Evolutionary conservation across 1,140 invertebrate genomes (phyloP).

Genomic region (Aethina tumida): DNA sequence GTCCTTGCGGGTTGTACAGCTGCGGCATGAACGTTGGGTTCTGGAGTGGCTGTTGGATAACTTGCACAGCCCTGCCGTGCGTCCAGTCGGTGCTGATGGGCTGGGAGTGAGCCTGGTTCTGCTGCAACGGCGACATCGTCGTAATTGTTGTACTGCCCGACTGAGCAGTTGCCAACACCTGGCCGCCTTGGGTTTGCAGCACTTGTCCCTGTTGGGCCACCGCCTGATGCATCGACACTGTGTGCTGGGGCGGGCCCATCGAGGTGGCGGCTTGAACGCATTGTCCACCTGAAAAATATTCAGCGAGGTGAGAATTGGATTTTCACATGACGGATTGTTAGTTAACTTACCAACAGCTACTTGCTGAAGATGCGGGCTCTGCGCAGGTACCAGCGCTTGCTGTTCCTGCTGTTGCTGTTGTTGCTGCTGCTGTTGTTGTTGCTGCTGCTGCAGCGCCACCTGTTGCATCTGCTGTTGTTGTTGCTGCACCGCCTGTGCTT

Average conservation of each 20-base stretch:
- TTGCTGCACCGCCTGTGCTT: conserved; percentile 35
- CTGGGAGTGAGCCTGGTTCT: conserved; percentile 35
- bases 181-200: conserved; percentile 32
- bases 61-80: conserved; percentile 43
- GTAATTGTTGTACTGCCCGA: conserved; percentile 34
- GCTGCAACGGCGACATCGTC: conserved; percentile 37
- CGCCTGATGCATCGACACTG: conserved; percentile 33
- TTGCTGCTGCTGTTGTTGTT: conserved; percentile 16
- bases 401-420: conserved; percentile 27
- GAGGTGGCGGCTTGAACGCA: conserved; percentile 27
- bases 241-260: conserved; percentile 41
- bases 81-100: conserved; percentile 34
- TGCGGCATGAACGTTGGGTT: conserved; percentile 69
- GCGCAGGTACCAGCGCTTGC: conserved; percentile 41
- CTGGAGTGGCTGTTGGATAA: conserved; percentile 74
- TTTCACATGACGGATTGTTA: conserved; percentile 21
- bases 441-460: conserved; percentile 39
- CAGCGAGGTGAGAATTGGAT: background rate
- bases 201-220: conserved; percentile 29
- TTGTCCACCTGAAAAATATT: conserved; percentile 33
- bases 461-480: conserved; percentile 41
- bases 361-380: conserved; percentile 47
- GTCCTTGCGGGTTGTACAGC: conserved; percentile 67
- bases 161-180: conserved; percentile 30
- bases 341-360: conserved; percentile 27